Evolutionary conservation across 1,140 invertebrate species (phyloP).

Genomic region (Drosophila pandora): DNA sequence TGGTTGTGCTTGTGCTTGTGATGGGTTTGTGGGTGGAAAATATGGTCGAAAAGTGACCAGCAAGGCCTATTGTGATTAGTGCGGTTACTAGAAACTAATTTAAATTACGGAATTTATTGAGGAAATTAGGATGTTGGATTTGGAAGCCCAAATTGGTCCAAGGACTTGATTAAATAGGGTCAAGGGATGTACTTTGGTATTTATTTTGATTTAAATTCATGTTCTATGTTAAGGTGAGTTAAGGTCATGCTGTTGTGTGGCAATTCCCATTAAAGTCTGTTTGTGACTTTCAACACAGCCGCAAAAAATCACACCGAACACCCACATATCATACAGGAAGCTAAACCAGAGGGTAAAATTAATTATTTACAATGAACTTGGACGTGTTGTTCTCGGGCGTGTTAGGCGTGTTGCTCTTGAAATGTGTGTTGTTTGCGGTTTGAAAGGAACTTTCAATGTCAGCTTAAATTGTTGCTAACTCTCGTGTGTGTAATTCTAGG

Average conservation of each 20-base stretch:
- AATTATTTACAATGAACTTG: conserved; percentile 48
- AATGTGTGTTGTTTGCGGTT: conserved; percentile 11
- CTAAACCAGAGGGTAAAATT: conserved; percentile 17
- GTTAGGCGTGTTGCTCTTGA: background rate
- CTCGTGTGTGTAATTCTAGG: conserved; percentile 76
- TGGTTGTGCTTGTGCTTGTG: background rate
- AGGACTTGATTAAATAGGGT: background rate
- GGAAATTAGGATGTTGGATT: background rate
- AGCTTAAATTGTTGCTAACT: conserved; percentile 42
- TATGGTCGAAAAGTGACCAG: background rate
- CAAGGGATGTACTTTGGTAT: no score
- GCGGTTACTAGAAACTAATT: background rate
- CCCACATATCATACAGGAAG: background rate
- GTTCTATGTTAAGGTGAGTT: no score
- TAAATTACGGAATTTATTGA: background rate
- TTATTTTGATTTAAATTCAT: no score
- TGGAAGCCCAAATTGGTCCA: background rate
- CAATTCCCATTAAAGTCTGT: background rate
- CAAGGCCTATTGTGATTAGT: background rate
- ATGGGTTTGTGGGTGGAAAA: background rate
- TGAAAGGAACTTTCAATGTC: background rate
- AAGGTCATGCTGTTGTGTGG: background rate
- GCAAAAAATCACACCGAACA: background rate
- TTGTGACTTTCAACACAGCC: background rate
- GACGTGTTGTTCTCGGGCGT: conserved; percentile 3